Base-by-base conservation (phyloP, 2,888 invertebrate genomes). In the Drosophila diplacantha region DNA sequence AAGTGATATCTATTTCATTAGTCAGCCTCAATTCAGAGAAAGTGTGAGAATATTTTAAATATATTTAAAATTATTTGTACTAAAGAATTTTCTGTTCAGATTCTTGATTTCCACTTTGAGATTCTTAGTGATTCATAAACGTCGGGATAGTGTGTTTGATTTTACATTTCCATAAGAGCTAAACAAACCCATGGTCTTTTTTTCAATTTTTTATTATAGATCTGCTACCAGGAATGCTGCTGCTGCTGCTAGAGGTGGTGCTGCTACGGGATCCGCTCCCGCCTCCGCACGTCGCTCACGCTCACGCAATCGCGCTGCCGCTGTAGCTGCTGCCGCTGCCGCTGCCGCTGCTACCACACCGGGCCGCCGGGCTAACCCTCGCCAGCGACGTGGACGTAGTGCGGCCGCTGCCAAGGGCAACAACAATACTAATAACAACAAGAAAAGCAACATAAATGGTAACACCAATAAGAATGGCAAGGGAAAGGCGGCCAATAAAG, bases 311-410 rank as follows among this genome's bases (percentile, higher is more conserved):
- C 85, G 82, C n/a, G 69, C 53, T 47, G 75, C 74, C 53, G 71
- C 55, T 43, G 61, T 70, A 64, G 52, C 71, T 68, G 72, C 72
- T 44, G 60, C 75, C 60, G 59, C 73, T 44, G 58, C 72, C 65
- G 59, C 73, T 65, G 72, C 71, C 44, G 52, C 67, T 55, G 46
- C 47, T 24, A 51, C 65, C 52, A 67, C 62, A 37, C 47, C 72
- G 52, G 70, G 72, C 31, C 55, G 72, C 34, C 55, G 67, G 58
- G 66, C 62, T 41, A 59, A 71, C 20, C 54, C 56, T 32, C 72
- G 73, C 58, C 72, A 73, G 35, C 72, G 82, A 31, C 84, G 83
- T 41, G 86, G 86, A 50, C 87, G 85, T 37, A 85, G 82, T 49
- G 64, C 61, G 11, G 61, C 31, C 61, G 64, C 52, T 52, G 62